Evolutionary conservation across 2,888 invertebrate species (phyloP).

Genomic region (Bibio marci): DNA sequence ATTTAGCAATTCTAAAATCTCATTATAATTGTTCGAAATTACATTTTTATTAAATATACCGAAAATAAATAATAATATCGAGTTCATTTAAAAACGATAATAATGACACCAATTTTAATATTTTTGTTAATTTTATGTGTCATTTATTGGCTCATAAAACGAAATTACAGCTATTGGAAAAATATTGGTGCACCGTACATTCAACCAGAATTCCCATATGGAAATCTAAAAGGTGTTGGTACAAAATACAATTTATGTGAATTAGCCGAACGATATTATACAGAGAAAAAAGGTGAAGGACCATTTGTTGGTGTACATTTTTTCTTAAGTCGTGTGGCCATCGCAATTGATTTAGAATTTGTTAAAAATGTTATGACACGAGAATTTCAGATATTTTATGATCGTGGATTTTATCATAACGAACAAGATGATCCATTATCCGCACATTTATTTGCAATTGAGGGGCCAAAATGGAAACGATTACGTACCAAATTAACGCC

Average conservation of each 20-base stretch:
- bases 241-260: constrained; percentile 10
- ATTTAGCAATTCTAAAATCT: no score
- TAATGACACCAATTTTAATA: no score
- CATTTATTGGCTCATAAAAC: not conserved
- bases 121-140: no score
- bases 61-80: no score
- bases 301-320: constrained; percentile 18
- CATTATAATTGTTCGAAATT: no score
- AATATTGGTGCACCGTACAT: constrained; percentile 8
- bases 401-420: constrained; percentile 22
- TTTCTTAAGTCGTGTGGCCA: constrained; percentile 13
- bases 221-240: constrained; percentile 11
- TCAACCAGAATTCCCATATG: constrained; percentile 15
- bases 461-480: constrained; percentile 25
- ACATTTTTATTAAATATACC: no score
- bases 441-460: constrained; percentile 26
- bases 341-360: constrained; percentile 13
- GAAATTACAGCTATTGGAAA: constrained; percentile 9
- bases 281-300: constrained; percentile 15
- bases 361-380: constrained; percentile 16
- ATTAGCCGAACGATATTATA: constrained; percentile 16
- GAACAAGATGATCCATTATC: constrained; percentile 24
- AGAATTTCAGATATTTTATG: constrained; percentile 14
- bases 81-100: no score
- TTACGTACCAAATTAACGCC: constrained; percentile 18